Evolutionary conservation across 1,140 invertebrate genomes (phyloP), one percentile per base, ranked within the genome.

Genomic region (Streblospio benedicti): DNA sequence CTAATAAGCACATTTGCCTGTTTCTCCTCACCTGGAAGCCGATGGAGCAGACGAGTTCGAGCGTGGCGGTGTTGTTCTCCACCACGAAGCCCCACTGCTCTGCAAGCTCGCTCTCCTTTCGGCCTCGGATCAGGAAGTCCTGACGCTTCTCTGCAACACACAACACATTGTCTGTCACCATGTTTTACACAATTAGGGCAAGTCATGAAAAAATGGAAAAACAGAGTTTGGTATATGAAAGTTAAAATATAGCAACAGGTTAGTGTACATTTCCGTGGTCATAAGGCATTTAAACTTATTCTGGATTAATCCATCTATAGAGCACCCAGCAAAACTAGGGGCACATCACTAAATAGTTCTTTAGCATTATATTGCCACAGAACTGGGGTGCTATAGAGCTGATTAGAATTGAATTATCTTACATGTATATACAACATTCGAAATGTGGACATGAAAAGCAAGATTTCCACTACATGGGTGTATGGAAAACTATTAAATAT

Each of bases 51-150:
- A 55, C 38, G 30, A 45, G n/a, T 28, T 57, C 23, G 18, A 62
- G 28, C 23, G 25, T 27, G 3, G 47, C 55, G n/a, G 41, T 23
- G 32, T 62, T 45, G 43, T 62, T 62, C 33, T 62, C 60, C 12
- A 62, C 55, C 4, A 57, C n/a, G 35, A 58, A 62, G 18, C 60
- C 60, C 41, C 31, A 58, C 45, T 51, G 23, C 16, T 35, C 45
- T 16, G 57, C 60, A 28, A 62, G 14, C 45, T 62, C 60, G 12
- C n/a, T 27, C 5, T 14, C 44, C 18, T 50, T 51, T 5, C 43
- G 28, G 4, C 60, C 60, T 23, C 20, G 25, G 14, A 25, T 32
- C 32, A 28, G 16, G 18, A 60, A 53, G 35, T 60, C 59, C 27
- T 27, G 16, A 1, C 32, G 31, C 47, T 53, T 51, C 18, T 60